Base-by-base conservation (phyloP, 1,140 invertebrate genomes). In the Phymorhynchus buccinoides region DNA sequence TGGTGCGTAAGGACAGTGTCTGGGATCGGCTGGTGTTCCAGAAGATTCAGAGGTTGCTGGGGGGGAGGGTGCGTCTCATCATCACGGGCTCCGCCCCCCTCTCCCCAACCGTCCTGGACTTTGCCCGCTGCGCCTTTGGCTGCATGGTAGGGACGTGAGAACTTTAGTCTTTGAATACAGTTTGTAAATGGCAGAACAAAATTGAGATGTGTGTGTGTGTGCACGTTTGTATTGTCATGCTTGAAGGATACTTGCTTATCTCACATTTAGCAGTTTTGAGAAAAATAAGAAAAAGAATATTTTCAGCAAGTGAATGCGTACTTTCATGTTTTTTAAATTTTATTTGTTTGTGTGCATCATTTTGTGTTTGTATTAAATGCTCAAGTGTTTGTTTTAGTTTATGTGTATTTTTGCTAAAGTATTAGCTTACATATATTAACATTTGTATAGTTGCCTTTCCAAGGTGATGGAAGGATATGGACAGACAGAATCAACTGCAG, bases 401-500 rank as follows among this genome's bases (percentile, higher is more conserved):
- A 2, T 71, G 92, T 97, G 97, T 44, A 95, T 99, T 16, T 98
- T 98, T 0, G 98, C 97, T 93, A 93, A 98, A 88, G 96, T 97
- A 91, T 95, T 95, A 93, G 87, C 87, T 52, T 90, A 88, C 30
- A 30, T 80, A 1, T 37, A 83, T 30, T 41, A 48, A 37, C 3
- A 0, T 99, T 99, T 92, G 95, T 96, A 75, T 95, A 98, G 87
- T 98, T 96, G 93, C 97, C 97, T n/a, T 95, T 92, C 14, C 16
- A 83, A 93, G 93, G 91, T 93, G 56, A 75, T 91, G 39, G 98
- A 99, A 94, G 98, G 98, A 27, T 99, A 99, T 93, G 99, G 99
- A 0, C 98, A 99, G 94, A 99, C 98, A 6, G 98, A 99, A 93
- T 98, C 97, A 91, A 96, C 96, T 71, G 98, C 98, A 85, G 97